A percentile compares a stretch with the other conserved stretches of the same genome.
phyloP scores from a whole-genome alignment of 2,113 vertebrate genomes.

The Ophiodon elongatus region DNA sequence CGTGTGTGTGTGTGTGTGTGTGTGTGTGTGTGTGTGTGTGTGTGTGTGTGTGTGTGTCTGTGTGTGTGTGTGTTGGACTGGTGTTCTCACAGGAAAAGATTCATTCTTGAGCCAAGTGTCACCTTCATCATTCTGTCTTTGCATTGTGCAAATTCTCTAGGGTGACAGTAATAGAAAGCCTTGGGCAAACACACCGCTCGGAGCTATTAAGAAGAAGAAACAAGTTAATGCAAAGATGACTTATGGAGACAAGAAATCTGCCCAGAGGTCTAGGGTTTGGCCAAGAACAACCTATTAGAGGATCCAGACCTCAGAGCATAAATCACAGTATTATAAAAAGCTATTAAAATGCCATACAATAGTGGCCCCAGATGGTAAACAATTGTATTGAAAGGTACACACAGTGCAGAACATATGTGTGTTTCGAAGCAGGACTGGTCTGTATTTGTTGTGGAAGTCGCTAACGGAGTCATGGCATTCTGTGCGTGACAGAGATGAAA shows the following conservation, averaged over 20 bases:
- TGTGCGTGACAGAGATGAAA: slow-evolving; percentile 69
- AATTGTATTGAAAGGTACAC: background rate
- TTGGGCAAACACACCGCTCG: background rate
- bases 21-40: slow-evolving; percentile 5
- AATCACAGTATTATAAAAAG: slow-evolving; percentile 41
- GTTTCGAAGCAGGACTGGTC: background rate
- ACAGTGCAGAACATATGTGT: background rate
- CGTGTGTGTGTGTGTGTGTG: background rate
- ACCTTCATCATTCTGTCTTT: slow-evolving; percentile 50
- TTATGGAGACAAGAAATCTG: slow-evolving; percentile 32
- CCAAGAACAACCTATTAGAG: slow-evolving; percentile 18
- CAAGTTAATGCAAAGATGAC: slow-evolving; percentile 28
- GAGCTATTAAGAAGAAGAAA: slow-evolving; percentile 12
- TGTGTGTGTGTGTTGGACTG: background rate
- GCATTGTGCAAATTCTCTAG: slow-evolving; percentile 22
- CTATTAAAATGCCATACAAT: slow-evolving; percentile 33
- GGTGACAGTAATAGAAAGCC: slow-evolving; percentile 13
- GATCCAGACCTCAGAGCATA: slow-evolving; percentile 20
- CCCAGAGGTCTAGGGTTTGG: slow-evolving; percentile 14
- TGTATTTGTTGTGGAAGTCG: slow-evolving; percentile 51
- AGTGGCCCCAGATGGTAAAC: slow-evolving; percentile 24
- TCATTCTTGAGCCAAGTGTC: slow-evolving; percentile 18
- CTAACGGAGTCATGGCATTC: slow-evolving; percentile 40
- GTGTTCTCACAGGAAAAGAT: slow-evolving; percentile 42
- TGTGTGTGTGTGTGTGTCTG: background rate